Base-by-base conservation (phyloP, 2,888 invertebrate species). In the Pseudococcus longispinus region DNA sequence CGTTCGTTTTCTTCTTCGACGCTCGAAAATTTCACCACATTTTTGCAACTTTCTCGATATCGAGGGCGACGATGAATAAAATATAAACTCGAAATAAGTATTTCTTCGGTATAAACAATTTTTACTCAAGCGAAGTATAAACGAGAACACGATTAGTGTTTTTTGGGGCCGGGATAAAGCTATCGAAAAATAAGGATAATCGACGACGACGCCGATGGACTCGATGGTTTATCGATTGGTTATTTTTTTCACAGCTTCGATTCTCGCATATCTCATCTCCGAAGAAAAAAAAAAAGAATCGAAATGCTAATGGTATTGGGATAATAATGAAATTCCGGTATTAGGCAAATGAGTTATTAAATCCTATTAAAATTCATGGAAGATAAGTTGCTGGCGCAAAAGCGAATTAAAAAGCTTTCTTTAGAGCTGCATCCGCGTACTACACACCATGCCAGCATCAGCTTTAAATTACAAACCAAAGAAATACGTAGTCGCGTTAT, bases 271-370 rank as follows among this genome's bases (percentile, higher is more conserved):
- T 70, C 37, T 37, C 37, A 37, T 15, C 4, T 29, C 11, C 23
- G 70, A 5, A 15, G 13, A 2, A 26, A 65, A 26, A 65, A 65
- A 26, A 26, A 70, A 29, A 32, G 70, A 70, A 29, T 70, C 15
- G 70, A 80, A 80, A 80, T 80, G 77, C 77, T 80, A 80, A 80
- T 80, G 37, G 77, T 42, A 42, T 42, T 18, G 42, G 20, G 29
- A 42, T 42, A 80, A 80, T 80, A 80, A 80, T 80, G 77, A 80
- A 80, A 80, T 80, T 42, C 77, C 37, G 77, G 77, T 80, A 74
- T 80, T 80, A 80, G 77, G 32, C 77, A 80, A 80, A 80, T 80
- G 77, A 80, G 77, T 80, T 80, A 80, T 80, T 80, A 80, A 80
- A 80, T 80, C 77, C 37, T 42, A 80, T 80, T 80, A 42, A 80